Percentiles rank a stretch among this genome's conserved stretches.
Conservation (phyloP, 2,888 invertebrate genomes). For the Leptopilina syphax region DNA sequence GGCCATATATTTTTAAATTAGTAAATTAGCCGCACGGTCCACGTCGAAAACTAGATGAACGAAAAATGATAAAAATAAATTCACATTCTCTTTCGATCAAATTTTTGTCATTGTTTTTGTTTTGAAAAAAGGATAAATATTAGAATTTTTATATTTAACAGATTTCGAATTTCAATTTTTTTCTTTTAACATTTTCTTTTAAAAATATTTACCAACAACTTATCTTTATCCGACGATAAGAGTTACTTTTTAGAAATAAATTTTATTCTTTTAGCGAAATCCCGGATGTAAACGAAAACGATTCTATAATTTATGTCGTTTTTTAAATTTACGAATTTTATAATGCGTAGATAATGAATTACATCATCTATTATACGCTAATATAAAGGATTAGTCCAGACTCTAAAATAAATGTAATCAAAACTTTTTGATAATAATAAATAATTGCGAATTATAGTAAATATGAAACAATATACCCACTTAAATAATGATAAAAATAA, state of each 20-base stretch:
- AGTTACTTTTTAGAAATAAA: neutral
- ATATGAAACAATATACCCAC: too few relatives aligned
- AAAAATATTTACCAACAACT: too few relatives aligned
- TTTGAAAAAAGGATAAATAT: too few relatives aligned
- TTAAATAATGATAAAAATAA: too few relatives aligned
- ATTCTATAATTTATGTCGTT: neutral
- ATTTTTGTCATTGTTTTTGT: neutral
- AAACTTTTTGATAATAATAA: too few relatives aligned
- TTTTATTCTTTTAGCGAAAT: neutral
- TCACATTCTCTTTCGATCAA: conserved; percentile 40
- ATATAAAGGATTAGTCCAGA: neutral
- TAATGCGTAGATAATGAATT: neutral
- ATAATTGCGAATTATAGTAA: too few relatives aligned
- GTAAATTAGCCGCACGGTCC: conserved; percentile 61
- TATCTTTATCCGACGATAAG: too few relatives aligned
- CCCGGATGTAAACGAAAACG: conserved; percentile 1
- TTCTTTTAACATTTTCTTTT: neutral
- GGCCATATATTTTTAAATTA: conserved; percentile 60
- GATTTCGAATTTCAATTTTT: neutral
- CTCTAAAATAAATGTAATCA: conserved; percentile 1
- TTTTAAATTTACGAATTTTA: neutral
- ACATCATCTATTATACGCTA: conserved; percentile 2
- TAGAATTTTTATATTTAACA: too few relatives aligned
- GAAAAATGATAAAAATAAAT: conserved; percentile 39
- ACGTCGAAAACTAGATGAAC: conserved; percentile 64